Evolutionary conservation across 2,888 invertebrate species (phyloP).

Genomic region (Polietes domitor): DNA sequence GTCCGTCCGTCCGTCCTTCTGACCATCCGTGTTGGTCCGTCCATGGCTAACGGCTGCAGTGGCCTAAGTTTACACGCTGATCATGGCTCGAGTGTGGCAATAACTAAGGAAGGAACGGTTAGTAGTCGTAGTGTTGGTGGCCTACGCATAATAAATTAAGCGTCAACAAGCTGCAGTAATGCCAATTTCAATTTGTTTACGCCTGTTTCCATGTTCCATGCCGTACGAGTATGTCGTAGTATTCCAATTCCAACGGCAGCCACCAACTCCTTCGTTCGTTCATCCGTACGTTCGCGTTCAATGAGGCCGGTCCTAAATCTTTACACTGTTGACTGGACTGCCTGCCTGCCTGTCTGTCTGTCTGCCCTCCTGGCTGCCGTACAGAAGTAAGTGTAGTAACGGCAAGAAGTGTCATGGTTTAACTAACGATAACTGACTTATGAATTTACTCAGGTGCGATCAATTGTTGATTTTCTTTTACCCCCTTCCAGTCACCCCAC

Average conservation of each 20-base stretch:
- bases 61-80: constrained; percentile 31
- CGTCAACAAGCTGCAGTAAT: constrained; percentile 78
- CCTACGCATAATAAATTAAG: constrained; percentile 76
- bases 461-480: constrained; percentile 56
- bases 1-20: background rate
- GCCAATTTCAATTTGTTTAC: constrained; percentile 76
- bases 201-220: constrained; percentile 53
- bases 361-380: constrained; percentile 36
- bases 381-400: constrained; percentile 64
- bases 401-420: constrained; percentile 65
- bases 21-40: constrained; percentile 11
- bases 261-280: background rate
- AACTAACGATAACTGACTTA: constrained; percentile 68
- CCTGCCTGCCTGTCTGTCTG: constrained; percentile 9
- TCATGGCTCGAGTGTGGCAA: constrained; percentile 30
- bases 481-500: background rate
- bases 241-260: constrained; percentile 8
- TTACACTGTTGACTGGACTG: constrained; percentile 27
- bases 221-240: background rate
- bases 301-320: constrained; percentile 57
- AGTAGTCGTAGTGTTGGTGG: constrained; percentile 59
- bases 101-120: background rate
- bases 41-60: constrained; percentile 37
- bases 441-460: constrained; percentile 67
- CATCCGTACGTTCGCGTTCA: background rate